Evolutionary conservation across 2,113 vertebrate genomes (phyloP).

Genomic region (Planiliza haematocheilus): DNA sequence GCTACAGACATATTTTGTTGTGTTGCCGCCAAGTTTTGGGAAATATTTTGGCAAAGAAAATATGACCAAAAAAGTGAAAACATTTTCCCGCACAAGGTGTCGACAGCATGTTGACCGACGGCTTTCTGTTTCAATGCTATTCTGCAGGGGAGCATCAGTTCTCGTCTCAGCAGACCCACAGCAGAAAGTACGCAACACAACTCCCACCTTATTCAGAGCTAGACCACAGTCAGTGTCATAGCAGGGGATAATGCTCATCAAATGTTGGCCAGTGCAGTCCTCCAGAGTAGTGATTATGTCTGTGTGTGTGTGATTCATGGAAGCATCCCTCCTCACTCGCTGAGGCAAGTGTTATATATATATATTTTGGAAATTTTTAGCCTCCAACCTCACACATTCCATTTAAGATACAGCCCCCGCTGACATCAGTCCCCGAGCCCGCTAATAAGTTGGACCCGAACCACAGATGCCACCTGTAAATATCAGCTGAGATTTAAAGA

Average conservation of each 20-base stretch:
- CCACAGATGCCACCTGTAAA: conserved; percentile 69
- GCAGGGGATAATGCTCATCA: conserved; percentile 38
- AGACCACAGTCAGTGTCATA: conserved; percentile 13
- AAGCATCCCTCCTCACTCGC: conserved; percentile 39
- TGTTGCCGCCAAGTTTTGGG: background rate
- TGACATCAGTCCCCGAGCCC: conserved; percentile 32
- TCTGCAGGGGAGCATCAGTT: conserved; percentile 28
- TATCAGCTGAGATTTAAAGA: conserved; percentile 49
- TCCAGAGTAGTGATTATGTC: conserved; percentile 21
- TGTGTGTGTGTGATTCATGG: conserved; percentile 29
- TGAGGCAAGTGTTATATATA: conserved; percentile 49
- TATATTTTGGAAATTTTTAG: conserved; percentile 41
- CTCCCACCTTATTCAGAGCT: conserved; percentile 2
- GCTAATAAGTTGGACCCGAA: conserved; percentile 46
- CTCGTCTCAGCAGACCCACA: conserved; percentile 5
- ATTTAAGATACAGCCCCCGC: conserved; percentile 21
- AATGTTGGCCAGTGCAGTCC: conserved; percentile 31
- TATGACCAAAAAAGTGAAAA: conserved; percentile 7
- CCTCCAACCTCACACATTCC: conserved; percentile 52
- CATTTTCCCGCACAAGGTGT: background rate
- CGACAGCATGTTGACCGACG: conserved; percentile 40
- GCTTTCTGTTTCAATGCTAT: conserved; percentile 21
- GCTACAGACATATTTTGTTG: background rate
- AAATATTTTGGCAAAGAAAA: conserved; percentile 21
- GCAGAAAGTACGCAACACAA: conserved; percentile 19